phyloP scores from a whole-genome alignment of 2,113 vertebrate species.

The Tenrec ecaudatus region DNA sequence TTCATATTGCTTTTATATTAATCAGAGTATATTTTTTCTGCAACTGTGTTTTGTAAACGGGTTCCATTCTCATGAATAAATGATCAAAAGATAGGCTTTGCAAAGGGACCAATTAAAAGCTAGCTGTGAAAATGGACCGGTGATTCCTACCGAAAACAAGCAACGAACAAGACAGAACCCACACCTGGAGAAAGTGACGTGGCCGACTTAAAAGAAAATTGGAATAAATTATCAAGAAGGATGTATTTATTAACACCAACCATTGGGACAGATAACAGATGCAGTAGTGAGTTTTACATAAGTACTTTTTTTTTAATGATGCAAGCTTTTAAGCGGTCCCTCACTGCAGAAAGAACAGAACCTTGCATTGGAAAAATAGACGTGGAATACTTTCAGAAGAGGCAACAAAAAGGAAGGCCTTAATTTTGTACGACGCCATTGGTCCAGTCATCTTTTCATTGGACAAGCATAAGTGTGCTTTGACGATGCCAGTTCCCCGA shows the following conservation, averaged over 20 bases:
- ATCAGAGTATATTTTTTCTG: conserved; percentile 38
- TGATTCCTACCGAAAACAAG: conserved; percentile 51
- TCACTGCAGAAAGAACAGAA: conserved; percentile 24
- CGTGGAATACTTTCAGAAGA: conserved; percentile 63
- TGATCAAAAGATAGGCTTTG: conserved; percentile 63
- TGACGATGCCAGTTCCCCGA: conserved; percentile 30
- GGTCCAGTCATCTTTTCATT: conserved; percentile 58
- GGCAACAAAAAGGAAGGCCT: conserved; percentile 52
- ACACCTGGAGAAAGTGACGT: conserved; percentile 77
- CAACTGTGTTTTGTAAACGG: conserved; percentile 63
- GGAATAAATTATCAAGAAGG: conserved; percentile 60
- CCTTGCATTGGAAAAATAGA: conserved; percentile 14
- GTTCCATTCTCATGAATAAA: conserved; percentile 55
- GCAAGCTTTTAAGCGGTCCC: conserved; percentile 59
- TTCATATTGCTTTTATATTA: conserved; percentile 30
- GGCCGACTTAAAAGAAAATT: conserved; percentile 73
- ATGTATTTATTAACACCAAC: conserved; percentile 55
- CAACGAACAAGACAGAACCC: neutral
- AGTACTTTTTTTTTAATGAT: conserved; percentile 59
- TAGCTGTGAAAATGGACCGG: conserved; percentile 45
- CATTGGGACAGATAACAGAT: conserved; percentile 70
- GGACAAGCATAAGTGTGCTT: conserved; percentile 23
- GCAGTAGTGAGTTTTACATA: conserved; percentile 58
- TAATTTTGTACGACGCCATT: conserved; percentile 74
- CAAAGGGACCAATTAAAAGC: conserved; percentile 63